These are phyloP conservation scores for Harpagifer antarcticus DNA, from an alignment of 2,797 vertebrate genomes.

Conservation along the genomic window DNA sequence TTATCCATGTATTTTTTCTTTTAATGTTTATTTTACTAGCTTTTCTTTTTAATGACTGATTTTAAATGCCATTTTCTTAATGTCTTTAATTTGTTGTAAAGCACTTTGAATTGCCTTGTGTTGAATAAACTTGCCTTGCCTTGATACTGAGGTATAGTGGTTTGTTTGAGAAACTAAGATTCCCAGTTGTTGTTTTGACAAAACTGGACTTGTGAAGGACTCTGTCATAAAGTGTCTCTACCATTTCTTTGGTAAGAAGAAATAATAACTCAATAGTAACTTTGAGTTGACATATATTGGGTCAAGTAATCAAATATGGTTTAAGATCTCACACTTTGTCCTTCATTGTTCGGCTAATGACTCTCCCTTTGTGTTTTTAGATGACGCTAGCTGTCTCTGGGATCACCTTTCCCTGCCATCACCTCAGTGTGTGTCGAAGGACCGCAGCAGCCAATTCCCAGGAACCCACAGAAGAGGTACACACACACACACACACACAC, in stretches of 20 bases:
- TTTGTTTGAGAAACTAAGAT: too few relatives aligned
- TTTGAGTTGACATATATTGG: background rate
- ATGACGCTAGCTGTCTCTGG: constrained; percentile 95
- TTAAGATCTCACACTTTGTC: background rate
- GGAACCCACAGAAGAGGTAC: constrained; percentile 96
- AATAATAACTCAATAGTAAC: background rate
- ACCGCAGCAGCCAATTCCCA: constrained; percentile 91
- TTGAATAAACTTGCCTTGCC: too few relatives aligned
- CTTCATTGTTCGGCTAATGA: background rate
- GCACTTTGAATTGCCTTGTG: too few relatives aligned
- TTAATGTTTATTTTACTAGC: too few relatives aligned
- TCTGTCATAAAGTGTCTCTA: constrained; percentile 14
- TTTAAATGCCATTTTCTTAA: too few relatives aligned
- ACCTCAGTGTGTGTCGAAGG: constrained; percentile 95
- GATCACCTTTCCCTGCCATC: constrained; percentile 96
- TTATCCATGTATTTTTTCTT: too few relatives aligned
- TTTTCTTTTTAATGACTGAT: too few relatives aligned
- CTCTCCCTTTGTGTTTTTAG: constrained; percentile 74
- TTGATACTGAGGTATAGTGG: too few relatives aligned
- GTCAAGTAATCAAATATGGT: background rate
- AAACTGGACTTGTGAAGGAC: too few relatives aligned
- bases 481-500: constrained; percentile 14
- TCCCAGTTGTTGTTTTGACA: too few relatives aligned
- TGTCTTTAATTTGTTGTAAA: too few relatives aligned
- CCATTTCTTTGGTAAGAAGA: background rate